phyloP scores from a whole-genome alignment of 1,140 invertebrate species.

The Diprion similis region DNA sequence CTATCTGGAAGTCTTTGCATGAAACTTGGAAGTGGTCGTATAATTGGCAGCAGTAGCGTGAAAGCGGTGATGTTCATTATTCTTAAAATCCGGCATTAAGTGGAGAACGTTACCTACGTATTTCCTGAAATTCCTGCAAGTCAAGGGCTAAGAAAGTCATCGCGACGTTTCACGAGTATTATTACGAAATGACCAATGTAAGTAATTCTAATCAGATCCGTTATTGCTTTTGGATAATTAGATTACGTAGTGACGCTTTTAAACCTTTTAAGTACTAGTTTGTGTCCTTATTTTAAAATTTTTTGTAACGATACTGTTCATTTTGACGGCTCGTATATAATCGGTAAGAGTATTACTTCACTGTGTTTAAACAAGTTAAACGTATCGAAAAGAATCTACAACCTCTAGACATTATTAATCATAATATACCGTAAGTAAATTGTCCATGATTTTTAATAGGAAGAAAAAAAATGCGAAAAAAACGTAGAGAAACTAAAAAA shows the following conservation, averaged over 20 bases:
- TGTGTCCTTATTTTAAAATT: slow-evolving; percentile 3
- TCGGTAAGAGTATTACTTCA: slow-evolving; percentile 9
- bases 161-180: neutral
- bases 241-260: neutral
- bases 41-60: neutral
- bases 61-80: slow-evolving; percentile 46
- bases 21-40: neutral
- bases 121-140: slow-evolving; percentile 41
- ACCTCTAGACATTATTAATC: slow-evolving; percentile 30
- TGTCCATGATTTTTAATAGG: slow-evolving; percentile 26
- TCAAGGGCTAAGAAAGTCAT: neutral
- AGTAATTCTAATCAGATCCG: slow-evolving; percentile 7
- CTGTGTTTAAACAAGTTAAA: slow-evolving; percentile 29
- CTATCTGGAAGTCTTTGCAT: slow-evolving; percentile 1
- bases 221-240: neutral
- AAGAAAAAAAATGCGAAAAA: slow-evolving; percentile 16
- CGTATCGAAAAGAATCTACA: slow-evolving; percentile 30
- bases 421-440: slow-evolving; percentile 36
- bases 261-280: neutral
- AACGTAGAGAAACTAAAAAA: slow-evolving; percentile 6
- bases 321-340: neutral
- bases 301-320: neutral
- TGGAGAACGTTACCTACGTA: slow-evolving; percentile 35
- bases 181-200: neutral
- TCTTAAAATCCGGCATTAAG: slow-evolving; percentile 35